Conservation (phyloP, 2,888 invertebrate species). For the Pyralis farinalis region DNA sequence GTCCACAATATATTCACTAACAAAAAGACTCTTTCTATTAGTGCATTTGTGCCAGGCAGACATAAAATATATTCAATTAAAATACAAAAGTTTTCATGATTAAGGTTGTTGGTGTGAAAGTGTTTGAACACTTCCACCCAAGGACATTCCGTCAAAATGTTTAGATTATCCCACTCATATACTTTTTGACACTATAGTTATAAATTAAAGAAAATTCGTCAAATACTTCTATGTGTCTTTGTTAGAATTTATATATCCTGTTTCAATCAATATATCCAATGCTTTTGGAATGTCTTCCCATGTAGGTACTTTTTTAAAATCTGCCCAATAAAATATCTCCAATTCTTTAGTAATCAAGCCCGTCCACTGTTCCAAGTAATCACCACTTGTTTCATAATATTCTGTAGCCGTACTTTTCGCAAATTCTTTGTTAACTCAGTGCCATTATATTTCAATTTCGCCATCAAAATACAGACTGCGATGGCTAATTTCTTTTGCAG, state of each 20-base stretch:
- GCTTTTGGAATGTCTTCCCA: conserved; percentile 15
- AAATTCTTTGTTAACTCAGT: conserved; percentile 28
- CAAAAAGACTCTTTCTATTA: conserved; percentile 24
- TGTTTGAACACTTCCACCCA: conserved; percentile 25
- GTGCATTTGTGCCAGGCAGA: conserved; percentile 24
- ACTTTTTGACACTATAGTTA: conserved; percentile 26
- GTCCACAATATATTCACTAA: conserved; percentile 26
- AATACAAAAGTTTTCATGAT: conserved; percentile 18
- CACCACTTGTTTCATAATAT: conserved; percentile 30
- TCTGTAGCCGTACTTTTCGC: conserved; percentile 25
- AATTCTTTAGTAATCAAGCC: conserved; percentile 24
- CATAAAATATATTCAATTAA: conserved; percentile 27
- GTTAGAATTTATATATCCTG: conserved; percentile 7
- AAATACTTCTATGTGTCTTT: conserved; percentile 10
- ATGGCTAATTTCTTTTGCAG: conserved; percentile 25
- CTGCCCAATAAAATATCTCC: conserved; percentile 31
- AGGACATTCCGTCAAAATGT: conserved; percentile 28
- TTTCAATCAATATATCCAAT: conserved; percentile 12
- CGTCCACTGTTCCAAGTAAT: conserved; percentile 32
- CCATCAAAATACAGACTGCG: conserved; percentile 21
- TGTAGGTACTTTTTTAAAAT: conserved; percentile 21
- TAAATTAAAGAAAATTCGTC: conserved; percentile 12
- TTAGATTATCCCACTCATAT: conserved; percentile 29
- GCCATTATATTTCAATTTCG: conserved; percentile 28
- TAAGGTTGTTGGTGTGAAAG: conserved; percentile 18